These are phyloP conservation scores for Tragelaphus buxtoni DNA, from an alignment of 2,113 vertebrate species.

Conservation along the genomic window DNA sequence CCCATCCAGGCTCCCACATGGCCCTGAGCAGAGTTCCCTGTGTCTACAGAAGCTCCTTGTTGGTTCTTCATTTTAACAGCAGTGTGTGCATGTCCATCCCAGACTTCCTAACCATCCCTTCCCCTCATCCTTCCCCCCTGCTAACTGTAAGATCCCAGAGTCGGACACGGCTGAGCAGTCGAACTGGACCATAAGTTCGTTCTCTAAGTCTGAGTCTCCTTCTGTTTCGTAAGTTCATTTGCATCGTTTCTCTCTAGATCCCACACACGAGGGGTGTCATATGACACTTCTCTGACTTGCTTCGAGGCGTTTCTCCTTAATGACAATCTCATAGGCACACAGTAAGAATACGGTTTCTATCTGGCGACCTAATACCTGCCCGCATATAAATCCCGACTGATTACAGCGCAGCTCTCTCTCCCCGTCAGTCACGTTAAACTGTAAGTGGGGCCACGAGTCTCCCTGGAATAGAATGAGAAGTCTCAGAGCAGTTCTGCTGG, in stretches of 20 bases:
- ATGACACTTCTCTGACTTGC: background rate
- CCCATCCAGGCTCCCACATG: background rate
- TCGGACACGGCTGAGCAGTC: rapidly evolving
- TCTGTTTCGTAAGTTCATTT: background rate
- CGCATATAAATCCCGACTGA: background rate
- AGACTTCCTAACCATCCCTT: background rate
- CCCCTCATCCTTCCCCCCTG: rapidly evolving
- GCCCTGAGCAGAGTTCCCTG: background rate
- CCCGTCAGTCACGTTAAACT: background rate
- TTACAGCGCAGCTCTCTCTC: background rate
- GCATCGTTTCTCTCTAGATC: background rate
- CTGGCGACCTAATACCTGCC: background rate
- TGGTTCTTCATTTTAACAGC: background rate
- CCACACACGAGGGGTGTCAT: rapidly evolving
- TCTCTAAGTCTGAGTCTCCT: background rate
- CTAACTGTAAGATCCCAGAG: background rate
- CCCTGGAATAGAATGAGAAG: background rate
- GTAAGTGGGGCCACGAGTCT: background rate
- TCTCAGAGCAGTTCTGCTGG: background rate
- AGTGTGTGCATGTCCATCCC: background rate
- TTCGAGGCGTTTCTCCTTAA: background rate
- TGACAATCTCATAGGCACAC: background rate
- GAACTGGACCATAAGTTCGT: background rate
- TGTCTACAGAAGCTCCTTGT: background rate
- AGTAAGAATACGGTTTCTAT: background rate